Evolutionary conservation across 2,113 vertebrate genomes (phyloP).

Genomic region (Psammodynastes pulverulentus): DNA sequence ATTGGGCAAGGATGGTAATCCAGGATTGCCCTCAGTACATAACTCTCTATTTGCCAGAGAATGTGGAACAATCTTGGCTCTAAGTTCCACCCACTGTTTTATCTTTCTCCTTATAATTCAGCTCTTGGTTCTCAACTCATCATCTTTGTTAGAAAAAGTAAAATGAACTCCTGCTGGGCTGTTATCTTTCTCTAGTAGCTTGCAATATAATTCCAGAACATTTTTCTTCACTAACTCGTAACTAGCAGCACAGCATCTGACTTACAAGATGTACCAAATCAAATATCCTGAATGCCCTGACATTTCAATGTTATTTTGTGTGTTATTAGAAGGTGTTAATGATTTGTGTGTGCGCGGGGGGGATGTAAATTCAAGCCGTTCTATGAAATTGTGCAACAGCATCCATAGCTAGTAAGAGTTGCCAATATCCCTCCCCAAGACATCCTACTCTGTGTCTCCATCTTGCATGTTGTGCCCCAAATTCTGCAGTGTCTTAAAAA

Average conservation of each 20-base stretch:
- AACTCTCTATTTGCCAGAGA: background rate
- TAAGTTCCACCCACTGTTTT: background rate
- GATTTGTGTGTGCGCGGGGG: background rate
- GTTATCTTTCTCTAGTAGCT: background rate
- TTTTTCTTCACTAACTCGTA: background rate
- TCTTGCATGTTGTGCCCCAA: no score
- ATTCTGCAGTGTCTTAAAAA: background rate
- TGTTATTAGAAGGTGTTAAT: background rate
- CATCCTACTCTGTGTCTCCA: no score
- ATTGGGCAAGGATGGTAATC: background rate
- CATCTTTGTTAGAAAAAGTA: background rate
- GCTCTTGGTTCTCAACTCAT: background rate
- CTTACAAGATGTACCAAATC: background rate
- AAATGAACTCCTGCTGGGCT: background rate
- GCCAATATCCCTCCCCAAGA: background rate
- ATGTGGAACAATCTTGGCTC: background rate
- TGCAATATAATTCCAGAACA: background rate
- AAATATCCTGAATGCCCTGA: background rate
- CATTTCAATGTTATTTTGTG: background rate
- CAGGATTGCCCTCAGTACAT: background rate
- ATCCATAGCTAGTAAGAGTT: background rate
- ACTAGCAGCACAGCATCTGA: background rate
- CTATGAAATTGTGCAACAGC: background rate
- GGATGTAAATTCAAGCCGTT: background rate
- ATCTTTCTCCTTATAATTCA: background rate